Evolutionary conservation across 2,113 vertebrate species (phyloP), one percentile per base, ranked within the genome.

Genomic region (Mobula hypostoma): DNA sequence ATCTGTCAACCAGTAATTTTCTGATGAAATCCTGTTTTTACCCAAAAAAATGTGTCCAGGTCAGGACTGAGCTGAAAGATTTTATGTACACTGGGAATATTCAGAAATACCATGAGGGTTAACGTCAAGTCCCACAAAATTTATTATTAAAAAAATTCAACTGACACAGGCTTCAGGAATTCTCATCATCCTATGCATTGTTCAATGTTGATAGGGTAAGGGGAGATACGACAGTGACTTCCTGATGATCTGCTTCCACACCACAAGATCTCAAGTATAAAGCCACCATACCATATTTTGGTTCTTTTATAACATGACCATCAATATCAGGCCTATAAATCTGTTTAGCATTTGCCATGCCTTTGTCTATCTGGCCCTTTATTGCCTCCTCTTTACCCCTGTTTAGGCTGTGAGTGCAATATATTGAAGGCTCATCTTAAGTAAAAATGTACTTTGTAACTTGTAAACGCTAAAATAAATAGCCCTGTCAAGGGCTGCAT

Each of bases 1-100:
- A 83, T 8, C 48, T 83, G 40, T 83, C 80, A 83, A 58, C 80
- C 80, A 83, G 80, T 83, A 83, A 83, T 83, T 83, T 83, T 83
- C 48, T 83, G 19, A 58, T 83, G 80, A 58, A 56, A 56, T 7
- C 19, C 56, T 56, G 19, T 56, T 83, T 56, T 24, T 21, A 21
- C 40, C 48, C 48, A 56, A 56, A 58, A 83, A 83, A 36, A 48
- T 7, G 5, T 56, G 40, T 58, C 8, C 19, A 83, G 40, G 40
- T 83, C 80, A 83, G 80, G 40, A 48, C 19, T 11, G 40, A 24
- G 80, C 56, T 83, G 24, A 48, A 83, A 83, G 14, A 21, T 83
- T 56, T 83, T 27, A 83, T 27, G 21, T 27, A 19, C 21, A 27
- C 48, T 36, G 56, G 7, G 21, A 4, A 83, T 83, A 48, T 17